Evolutionary conservation across 2,797 vertebrate species (phyloP).

Genomic region (Denticeps clupeoides): DNA sequence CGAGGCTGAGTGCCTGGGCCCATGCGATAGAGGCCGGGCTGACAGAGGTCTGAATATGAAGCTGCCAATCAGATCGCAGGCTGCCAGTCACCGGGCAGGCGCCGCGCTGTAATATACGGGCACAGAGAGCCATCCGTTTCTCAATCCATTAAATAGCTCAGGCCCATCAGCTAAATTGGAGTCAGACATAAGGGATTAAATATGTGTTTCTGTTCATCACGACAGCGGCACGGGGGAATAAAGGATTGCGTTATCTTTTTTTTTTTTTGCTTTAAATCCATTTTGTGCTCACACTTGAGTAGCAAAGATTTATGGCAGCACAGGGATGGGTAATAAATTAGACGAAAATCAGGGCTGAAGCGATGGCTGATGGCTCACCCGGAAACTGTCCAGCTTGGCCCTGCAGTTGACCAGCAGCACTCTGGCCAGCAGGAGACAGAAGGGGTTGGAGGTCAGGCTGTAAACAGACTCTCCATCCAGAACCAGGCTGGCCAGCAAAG

Average conservation of each 20-base stretch:
- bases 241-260: neutral
- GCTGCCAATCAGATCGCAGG: too few species aligned
- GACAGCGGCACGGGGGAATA: neutral
- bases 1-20: too few species aligned
- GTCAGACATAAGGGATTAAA: too few species aligned
- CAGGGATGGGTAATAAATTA: neutral
- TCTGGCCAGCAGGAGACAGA: slow-evolving; percentile 74
- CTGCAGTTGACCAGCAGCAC: slow-evolving; percentile 68
- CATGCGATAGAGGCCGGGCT: too few species aligned
- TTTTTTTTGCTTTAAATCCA: too few species aligned
- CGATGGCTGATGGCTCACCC: slow-evolving; percentile 65
- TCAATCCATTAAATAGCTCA: too few species aligned
- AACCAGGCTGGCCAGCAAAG: slow-evolving; percentile 59
- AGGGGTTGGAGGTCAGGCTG: slow-evolving; percentile 67
- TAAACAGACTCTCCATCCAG: slow-evolving; percentile 87
- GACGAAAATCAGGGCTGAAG: neutral
- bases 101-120: too few species aligned
- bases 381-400: slow-evolving; percentile 61
- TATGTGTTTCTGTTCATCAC: too few species aligned
- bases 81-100: too few species aligned
- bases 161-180: too few species aligned
- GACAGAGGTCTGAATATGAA: too few species aligned
- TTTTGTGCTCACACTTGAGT: neutral
- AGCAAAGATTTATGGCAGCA: neutral
- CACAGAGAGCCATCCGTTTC: too few species aligned